Evolutionary conservation across 2,797 vertebrate species (phyloP).

Genomic region (Neosilurus mollespiculum): DNA sequence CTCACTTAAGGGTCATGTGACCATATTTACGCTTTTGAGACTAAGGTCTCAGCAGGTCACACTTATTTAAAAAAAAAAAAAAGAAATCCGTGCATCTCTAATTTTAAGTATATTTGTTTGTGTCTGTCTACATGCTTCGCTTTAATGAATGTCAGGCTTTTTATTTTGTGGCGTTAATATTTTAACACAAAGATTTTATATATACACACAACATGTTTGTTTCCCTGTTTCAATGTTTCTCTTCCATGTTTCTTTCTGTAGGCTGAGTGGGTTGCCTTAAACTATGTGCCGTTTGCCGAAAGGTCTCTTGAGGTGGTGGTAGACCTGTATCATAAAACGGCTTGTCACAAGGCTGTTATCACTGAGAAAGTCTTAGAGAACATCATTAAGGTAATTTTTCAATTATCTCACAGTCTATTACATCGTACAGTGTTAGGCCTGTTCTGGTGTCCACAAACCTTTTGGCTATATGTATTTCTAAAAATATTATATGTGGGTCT

Average conservation of each 20-base stretch:
- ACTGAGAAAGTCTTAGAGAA: slow-evolving; percentile 93
- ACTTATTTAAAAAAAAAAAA: too few relatives aligned
- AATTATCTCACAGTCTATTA: neutral
- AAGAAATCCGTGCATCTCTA: too few relatives aligned
- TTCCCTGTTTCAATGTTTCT: neutral
- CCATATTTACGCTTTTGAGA: too few relatives aligned
- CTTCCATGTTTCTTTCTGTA: slow-evolving; percentile 59
- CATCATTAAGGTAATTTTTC: slow-evolving; percentile 87
- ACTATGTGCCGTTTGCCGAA: slow-evolving; percentile 98
- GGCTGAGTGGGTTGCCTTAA: slow-evolving; percentile 99
- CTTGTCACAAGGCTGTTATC: slow-evolving; percentile 98
- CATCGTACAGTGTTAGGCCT: neutral
- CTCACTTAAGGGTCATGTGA: too few relatives aligned
- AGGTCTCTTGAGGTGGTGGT: slow-evolving; percentile 94
- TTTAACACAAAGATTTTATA: too few relatives aligned
- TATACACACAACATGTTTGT: neutral
- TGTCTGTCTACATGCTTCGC: slow-evolving; percentile 20
- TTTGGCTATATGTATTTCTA: neutral
- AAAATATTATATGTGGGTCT: too few relatives aligned
- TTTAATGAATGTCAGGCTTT: slow-evolving; percentile 5
- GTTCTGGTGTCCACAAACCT: neutral
- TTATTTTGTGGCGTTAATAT: too few relatives aligned
- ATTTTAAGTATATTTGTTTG: neutral
- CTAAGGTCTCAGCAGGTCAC: too few relatives aligned
- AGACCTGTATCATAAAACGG: slow-evolving; percentile 97